These are phyloP conservation scores for Nesidiocoris tenuis DNA, from an alignment of 2,888 invertebrate species.

Conservation along the genomic window DNA sequence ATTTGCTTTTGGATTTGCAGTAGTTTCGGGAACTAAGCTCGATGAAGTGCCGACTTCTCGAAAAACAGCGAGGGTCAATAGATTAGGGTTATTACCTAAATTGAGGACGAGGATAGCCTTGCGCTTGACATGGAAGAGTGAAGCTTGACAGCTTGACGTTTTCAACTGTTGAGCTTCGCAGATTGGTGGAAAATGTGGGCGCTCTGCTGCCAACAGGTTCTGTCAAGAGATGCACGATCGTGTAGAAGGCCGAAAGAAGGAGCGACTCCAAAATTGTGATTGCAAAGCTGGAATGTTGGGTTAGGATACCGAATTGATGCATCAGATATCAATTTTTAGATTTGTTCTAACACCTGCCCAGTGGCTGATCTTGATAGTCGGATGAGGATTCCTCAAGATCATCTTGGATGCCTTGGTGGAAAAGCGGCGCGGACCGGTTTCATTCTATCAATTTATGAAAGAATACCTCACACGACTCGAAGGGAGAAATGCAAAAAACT, in stretches of 20 bases:
- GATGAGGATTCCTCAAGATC: no score
- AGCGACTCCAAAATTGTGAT: neutral
- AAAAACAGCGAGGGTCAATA: neutral
- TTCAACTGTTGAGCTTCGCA: conserved; percentile 32
- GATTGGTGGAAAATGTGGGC: conserved; percentile 62
- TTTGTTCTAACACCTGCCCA: no score
- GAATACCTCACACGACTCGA: no score
- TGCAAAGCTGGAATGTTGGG: conserved; percentile 11
- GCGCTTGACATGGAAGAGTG: conserved; percentile 69
- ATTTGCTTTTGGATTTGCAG: no score
- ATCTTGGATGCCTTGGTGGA: no score
- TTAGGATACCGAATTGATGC: neutral
- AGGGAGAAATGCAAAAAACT: no score
- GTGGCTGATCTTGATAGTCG: no score
- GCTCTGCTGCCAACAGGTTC: conserved; percentile 67
- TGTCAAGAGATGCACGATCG: conserved; percentile 50
- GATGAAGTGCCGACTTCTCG: no score
- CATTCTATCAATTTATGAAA: no score
- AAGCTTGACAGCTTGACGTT: conserved; percentile 54
- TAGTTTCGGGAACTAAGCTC: no score
- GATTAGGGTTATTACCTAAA: conserved; percentile 56
- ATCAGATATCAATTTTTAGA: no score
- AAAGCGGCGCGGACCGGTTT: no score
- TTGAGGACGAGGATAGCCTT: conserved; percentile 68
- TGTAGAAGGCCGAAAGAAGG: neutral